These are phyloP conservation scores for Lindbergichthys nudifrons DNA, from an alignment of 2,797 vertebrate genomes.

Conservation along the genomic window DNA sequence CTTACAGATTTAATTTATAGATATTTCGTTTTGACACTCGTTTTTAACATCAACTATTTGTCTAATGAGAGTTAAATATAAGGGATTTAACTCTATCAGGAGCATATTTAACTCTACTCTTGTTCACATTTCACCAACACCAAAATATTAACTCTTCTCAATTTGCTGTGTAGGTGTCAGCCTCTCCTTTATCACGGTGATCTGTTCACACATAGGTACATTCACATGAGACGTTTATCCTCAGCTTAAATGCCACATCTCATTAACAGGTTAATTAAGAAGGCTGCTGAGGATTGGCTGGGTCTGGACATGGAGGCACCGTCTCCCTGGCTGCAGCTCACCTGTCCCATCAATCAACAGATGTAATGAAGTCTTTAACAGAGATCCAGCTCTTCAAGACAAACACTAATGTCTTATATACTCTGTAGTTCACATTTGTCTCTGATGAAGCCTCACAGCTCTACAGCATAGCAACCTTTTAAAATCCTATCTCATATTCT, in stretches of 20 bases:
- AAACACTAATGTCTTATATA: neutral
- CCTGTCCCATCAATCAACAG: constrained; percentile 57
- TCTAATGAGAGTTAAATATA: no score
- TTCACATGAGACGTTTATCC: constrained; percentile 49
- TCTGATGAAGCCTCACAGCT: neutral
- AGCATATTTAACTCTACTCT: no score
- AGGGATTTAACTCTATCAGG: no score
- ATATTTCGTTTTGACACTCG: no score
- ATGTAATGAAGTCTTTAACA: constrained; percentile 44
- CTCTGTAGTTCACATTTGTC: neutral
- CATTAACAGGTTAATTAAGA: constrained; percentile 72
- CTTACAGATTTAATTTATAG: no score
- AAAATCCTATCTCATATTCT: neutral
- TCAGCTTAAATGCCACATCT: constrained; percentile 52
- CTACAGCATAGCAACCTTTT: neutral
- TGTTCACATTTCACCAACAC: no score
- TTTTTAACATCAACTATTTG: no score
- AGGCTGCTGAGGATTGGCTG: constrained; percentile 28
- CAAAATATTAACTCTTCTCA: no score
- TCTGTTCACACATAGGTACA: constrained; percentile 44
- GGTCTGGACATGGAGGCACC: constrained; percentile 23
- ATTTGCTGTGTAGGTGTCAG: constrained; percentile 11
- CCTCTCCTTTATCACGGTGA: constrained; percentile 34
- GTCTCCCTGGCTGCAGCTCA: constrained; percentile 29
- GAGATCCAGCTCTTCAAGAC: neutral